A percentile compares a stretch with the other conserved stretches of the same genome.
Conservation (phyloP, 2,888 invertebrate species). For the Dorcus parallelipipedus region DNA sequence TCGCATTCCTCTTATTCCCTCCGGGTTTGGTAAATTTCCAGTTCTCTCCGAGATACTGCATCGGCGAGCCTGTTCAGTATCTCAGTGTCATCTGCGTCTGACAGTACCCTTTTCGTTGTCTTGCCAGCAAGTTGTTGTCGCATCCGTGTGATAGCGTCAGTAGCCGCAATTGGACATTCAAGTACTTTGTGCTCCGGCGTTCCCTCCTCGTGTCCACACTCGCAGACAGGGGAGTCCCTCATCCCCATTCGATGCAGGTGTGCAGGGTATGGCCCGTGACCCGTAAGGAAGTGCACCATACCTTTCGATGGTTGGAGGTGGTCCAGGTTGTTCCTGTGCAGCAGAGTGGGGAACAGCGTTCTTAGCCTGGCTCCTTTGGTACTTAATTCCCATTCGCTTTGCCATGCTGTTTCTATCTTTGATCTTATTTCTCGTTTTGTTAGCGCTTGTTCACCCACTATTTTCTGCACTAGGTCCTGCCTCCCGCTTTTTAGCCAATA, state of each 20-base stretch:
- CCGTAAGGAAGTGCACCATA: not conserved
- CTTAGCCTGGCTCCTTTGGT: too few relatives aligned
- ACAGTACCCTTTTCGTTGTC: too few relatives aligned
- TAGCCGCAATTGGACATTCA: not conserved
- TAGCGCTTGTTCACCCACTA: not conserved
- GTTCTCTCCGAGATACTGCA: not conserved
- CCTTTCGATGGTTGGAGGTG: not conserved
- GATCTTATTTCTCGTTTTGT: too few relatives aligned
- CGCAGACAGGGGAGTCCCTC: not conserved
- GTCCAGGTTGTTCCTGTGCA: not conserved
- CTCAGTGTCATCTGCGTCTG: not conserved
- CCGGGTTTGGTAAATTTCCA: not conserved
- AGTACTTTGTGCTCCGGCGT: conserved; percentile 3
- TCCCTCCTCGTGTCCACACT: not conserved
- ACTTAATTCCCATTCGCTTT: too few relatives aligned
- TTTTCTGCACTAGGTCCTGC: not conserved
- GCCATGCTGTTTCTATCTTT: too few relatives aligned
- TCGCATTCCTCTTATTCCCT: too few relatives aligned
- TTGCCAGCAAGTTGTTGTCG: too few relatives aligned
- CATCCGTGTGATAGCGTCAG: not conserved
- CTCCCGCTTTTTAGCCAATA: not conserved
- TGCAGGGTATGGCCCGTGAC: conserved; percentile 3
- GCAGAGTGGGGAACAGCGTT: not conserved
- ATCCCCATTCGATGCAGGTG: not conserved
- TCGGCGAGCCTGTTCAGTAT: not conserved